These are phyloP conservation scores for Varecia variegata DNA, from an alignment of 2,797 vertebrate species.

Conservation along the genomic window DNA sequence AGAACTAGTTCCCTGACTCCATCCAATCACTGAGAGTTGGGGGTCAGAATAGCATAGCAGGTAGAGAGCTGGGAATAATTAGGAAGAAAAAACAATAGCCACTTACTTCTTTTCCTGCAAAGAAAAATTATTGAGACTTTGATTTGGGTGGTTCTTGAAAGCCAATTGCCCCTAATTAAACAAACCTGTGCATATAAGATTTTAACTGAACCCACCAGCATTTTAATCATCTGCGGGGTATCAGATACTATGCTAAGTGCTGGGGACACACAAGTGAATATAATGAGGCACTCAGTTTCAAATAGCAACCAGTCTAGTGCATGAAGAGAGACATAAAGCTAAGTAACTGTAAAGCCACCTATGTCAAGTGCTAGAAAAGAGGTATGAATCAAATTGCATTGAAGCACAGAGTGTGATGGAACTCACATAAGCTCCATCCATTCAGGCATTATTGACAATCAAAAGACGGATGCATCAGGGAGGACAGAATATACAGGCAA, in stretches of 20 bases:
- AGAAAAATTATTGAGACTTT: background rate
- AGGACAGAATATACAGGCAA: background rate
- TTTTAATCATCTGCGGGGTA: background rate
- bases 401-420: background rate
- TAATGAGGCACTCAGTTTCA: background rate
- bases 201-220: background rate
- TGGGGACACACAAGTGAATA: background rate
- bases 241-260: background rate
- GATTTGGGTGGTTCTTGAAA: background rate
- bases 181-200: background rate
- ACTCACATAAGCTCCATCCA: rapidly evolving
- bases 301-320: background rate
- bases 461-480: background rate
- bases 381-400: background rate
- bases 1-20: background rate
- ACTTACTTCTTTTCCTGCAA: background rate
- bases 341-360: background rate
- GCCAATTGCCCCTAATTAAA: background rate
- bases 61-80: background rate
- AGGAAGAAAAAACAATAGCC: background rate
- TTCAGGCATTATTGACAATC: background rate
- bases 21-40: background rate
- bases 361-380: background rate
- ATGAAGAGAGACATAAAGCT: background rate
- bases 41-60: background rate